These are phyloP conservation scores for Plumapathes pennacea DNA, from an alignment of 92 coral and sea anemone genomes.

Conservation along the genomic window DNA sequence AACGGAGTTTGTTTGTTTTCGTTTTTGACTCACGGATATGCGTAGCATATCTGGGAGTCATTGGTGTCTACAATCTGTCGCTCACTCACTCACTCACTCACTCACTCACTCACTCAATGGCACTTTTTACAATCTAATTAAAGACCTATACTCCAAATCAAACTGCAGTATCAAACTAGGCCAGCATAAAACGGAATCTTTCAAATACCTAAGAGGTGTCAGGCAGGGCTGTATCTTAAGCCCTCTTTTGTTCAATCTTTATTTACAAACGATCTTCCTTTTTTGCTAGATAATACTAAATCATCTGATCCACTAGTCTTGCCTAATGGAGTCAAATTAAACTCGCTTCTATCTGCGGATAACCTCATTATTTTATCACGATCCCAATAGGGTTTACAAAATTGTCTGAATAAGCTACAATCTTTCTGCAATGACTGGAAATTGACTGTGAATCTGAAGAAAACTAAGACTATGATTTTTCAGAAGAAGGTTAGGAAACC, in stretches of 20 bases:
- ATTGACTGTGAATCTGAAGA: constrained; percentile 10
- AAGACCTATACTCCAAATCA: constrained; percentile 32
- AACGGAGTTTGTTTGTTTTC: too few relatives aligned
- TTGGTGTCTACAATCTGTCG: too few relatives aligned
- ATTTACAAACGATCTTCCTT: constrained; percentile 4
- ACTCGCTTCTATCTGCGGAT: constrained; percentile 26
- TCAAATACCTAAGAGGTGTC: constrained; percentile 3
- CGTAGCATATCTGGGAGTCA: too few relatives aligned
- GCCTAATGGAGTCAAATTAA: constrained; percentile 6
- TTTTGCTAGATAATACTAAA: neutral
- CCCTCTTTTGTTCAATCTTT: constrained; percentile 9
- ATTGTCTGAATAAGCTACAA: constrained; percentile 1
- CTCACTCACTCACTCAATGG: too few relatives aligned
- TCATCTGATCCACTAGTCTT: constrained; percentile 16
- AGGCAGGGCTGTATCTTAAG: constrained; percentile 15
- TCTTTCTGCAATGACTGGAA: constrained; percentile 4
- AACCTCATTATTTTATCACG: constrained; percentile 20
- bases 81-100: too few relatives aligned
- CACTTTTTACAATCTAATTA: constrained; percentile 19
- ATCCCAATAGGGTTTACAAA: constrained; percentile 26
- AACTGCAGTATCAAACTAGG: neutral
- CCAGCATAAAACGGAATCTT: neutral
- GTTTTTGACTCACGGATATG: too few relatives aligned
- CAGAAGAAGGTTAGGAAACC: neutral
- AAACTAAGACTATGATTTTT: constrained; percentile 13